Base-by-base conservation (phyloP, 2,888 invertebrate species). In the Polydrusus pterygomalis region DNA sequence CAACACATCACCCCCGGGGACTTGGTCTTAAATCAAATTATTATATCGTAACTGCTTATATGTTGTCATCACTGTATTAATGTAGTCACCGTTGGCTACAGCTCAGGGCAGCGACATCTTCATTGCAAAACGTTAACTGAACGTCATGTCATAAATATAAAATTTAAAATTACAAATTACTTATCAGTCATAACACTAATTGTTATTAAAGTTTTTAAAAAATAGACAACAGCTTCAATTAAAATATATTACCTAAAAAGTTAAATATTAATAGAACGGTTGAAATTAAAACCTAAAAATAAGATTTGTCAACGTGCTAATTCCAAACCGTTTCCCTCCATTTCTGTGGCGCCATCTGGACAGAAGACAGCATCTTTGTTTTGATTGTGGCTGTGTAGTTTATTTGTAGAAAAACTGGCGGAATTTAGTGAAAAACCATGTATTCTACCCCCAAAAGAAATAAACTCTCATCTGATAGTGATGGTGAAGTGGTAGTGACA, bases 371-470 rank as follows among this genome's bases (percentile, higher is more conserved):
- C 79, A 79, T 80, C 78, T 82, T 83, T 83, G 83, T 84, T 84
- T 84, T 83, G 81, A 81, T 83, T 83, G 80, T 78, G 77, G 70
- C 65, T 69, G 58, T 74, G 69, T 65, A 73, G 69, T 77, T 77
- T 74, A 78, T 77, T 74, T 72, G 71, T 70, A 69, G 58, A 47
- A 74, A 78, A 82, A 78, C 77, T 75, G 74, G 79, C 69, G 78
- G 78, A 81, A 80, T 77, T 78, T 77, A 80, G 75, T 80, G 70
- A 79, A 81, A 79, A 82, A 77, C 17, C 67, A 83, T 81, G 80
- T 80, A 80, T 80, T 80, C 81, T 74, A 84, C 84, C 67, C 84
- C 84, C n/a, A 84, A 84, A 83, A 82, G 84, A 77, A 82, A 81
- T 76, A 83, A 82, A 80, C 72, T 81, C 72, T 72, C 78, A 54